Evolutionary conservation across 2,113 vertebrate species (phyloP).

Genomic region (Thomomys bottae): DNA sequence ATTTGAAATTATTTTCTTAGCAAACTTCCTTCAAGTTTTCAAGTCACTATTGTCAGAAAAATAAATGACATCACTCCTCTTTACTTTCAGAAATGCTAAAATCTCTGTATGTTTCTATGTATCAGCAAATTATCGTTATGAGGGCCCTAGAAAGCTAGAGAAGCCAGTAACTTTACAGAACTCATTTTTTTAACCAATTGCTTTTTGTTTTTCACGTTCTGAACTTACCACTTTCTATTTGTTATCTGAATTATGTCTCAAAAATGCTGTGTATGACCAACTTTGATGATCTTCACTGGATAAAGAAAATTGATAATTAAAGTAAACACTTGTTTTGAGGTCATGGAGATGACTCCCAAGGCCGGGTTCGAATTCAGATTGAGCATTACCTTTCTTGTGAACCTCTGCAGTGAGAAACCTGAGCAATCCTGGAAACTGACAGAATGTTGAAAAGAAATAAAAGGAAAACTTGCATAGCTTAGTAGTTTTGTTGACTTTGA

Average conservation of each 20-base stretch:
- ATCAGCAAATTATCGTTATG: not conserved
- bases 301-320: not conserved
- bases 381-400: not conserved
- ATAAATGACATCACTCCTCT: not conserved
- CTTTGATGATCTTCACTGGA: not conserved
- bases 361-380: not conserved
- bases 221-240: not conserved
- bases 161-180: not conserved
- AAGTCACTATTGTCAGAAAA: not conserved
- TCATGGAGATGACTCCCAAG: not conserved
- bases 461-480: not conserved
- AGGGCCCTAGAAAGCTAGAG: not conserved
- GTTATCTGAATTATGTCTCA: not conserved
- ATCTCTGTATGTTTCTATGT: not conserved
- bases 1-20: not conserved
- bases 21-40: not conserved
- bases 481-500: constrained; percentile 35
- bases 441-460: not conserved
- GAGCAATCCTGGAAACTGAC: not conserved
- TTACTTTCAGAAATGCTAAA: not conserved
- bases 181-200: too few species aligned
- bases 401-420: not conserved
- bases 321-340: not conserved
- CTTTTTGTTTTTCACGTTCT: not conserved
- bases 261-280: not conserved